Evolutionary conservation across 2,888 invertebrate species (phyloP), one percentile per base, ranked within the genome.

Genomic region (Drosophila hamatofila): DNA sequence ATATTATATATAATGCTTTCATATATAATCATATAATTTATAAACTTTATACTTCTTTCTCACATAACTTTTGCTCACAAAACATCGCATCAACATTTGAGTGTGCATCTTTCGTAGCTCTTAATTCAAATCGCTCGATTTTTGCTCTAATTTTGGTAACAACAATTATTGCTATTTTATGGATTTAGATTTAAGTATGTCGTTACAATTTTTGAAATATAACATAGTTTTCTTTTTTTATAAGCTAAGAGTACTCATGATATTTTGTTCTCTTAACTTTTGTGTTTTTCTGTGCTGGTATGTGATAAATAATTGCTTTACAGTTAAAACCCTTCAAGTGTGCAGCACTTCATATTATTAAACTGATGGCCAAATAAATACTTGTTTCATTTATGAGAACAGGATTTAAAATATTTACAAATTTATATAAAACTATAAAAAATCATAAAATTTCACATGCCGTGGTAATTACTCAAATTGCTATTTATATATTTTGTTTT

Each of bases 21-120:
- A 80, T 80, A 77, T 83, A 81, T 86, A 78, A 65, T 82, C 80
- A 72, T 85, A 88, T 69, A 81, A 61, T 72, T 68, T 76, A 67
- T 64, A 71, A 74, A 58, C 78, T 68, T 59, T 65, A 44, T 56
- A 55, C 54, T 60, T 46, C 41, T 54, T 67, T 72, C 72, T 78
- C 69, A 81, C 81, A 80, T 72, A 73, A 73, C 68, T 64, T 62
- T 71, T 46, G 52, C 61, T 57, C 42, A 42, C 51, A 58, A 54
- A 57, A 39, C 71, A 58, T 48, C 76, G 54, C 57, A 55, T 49
- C 48, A 69, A 52, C 52, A 54, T 25, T 60, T 61, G 39, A 27
- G 27, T 55, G 54, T 52, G 27, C 55, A 52, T 66, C 51, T 72
- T 39, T 48, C 39, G 62, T 54, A 73, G 74, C 58, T 56, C 46